Evolutionary conservation across 2,113 vertebrate species (phyloP).

Genomic region (Zingel zingel): DNA sequence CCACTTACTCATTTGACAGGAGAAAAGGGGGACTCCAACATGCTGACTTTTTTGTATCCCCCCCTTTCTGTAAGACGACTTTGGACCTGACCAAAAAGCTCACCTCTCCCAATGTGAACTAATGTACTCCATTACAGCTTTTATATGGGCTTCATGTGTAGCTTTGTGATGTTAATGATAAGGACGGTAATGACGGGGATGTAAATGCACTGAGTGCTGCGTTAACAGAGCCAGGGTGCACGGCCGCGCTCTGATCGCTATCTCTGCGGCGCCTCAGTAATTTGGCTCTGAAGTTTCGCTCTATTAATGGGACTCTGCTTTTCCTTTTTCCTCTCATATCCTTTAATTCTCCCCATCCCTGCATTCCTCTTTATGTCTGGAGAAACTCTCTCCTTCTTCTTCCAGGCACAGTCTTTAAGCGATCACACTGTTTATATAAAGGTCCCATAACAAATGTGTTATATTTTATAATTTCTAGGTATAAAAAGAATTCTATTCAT

Average conservation of each 20-base stretch:
- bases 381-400: constrained; percentile 40
- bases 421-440: constrained; percentile 34
- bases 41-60: constrained; percentile 28
- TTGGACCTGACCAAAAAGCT: constrained; percentile 61
- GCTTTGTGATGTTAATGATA: constrained; percentile 76
- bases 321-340: constrained; percentile 66
- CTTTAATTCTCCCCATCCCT: constrained; percentile 65
- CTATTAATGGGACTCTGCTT: constrained; percentile 77
- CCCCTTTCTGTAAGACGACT: constrained; percentile 19
- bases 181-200: constrained; percentile 75
- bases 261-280: constrained; percentile 81
- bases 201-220: constrained; percentile 80
- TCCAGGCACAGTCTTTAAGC: constrained; percentile 7
- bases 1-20: constrained; percentile 71
- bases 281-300: constrained; percentile 80
- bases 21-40: constrained; percentile 38
- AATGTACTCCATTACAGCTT: constrained; percentile 73
- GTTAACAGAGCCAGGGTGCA: constrained; percentile 76
- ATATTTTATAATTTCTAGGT: constrained; percentile 20
- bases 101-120: constrained; percentile 62
- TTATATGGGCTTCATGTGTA: constrained; percentile 70
- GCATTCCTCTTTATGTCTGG: constrained; percentile 58
- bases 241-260: constrained; percentile 75
- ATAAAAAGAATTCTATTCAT: background rate
- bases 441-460: constrained; percentile 19